Conservation (phyloP, 2,113 vertebrate species). For the Cheirogaleus medius region DNA sequence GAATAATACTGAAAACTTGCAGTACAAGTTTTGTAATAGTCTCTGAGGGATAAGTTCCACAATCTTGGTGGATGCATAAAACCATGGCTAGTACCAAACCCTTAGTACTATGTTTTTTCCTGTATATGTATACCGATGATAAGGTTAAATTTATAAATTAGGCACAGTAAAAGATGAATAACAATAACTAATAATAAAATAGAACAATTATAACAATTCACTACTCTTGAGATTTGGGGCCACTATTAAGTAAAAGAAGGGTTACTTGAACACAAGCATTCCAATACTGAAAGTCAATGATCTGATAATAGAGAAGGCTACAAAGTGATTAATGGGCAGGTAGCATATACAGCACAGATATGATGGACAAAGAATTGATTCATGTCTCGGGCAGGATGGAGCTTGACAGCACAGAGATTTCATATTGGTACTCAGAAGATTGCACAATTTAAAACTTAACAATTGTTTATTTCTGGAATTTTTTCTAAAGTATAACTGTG, state of each 20-base stretch:
- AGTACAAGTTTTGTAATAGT: neutral
- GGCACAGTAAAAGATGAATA: neutral
- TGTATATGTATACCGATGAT: neutral
- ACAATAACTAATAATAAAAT: neutral
- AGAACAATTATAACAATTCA: neutral
- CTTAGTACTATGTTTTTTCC: neutral
- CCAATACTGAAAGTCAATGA: neutral
- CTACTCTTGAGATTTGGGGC: neutral
- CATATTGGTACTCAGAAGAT: no score
- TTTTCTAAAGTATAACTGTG: neutral
- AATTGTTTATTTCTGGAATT: no score
- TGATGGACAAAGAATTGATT: no score
- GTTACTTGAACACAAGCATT: neutral
- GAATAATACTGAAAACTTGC: neutral
- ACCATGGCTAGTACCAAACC: neutral
- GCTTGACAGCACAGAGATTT: no score
- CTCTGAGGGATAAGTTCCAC: neutral
- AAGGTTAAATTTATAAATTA: neutral
- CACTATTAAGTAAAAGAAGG: neutral
- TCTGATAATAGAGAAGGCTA: neutral
- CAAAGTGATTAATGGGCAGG: neutral
- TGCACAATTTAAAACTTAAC: no score
- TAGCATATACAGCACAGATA: neutral
- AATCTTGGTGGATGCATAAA: neutral
- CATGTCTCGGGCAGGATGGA: no score